phyloP scores from a whole-genome alignment of 2,113 vertebrate genomes.

The Mixornis gularis region DNA sequence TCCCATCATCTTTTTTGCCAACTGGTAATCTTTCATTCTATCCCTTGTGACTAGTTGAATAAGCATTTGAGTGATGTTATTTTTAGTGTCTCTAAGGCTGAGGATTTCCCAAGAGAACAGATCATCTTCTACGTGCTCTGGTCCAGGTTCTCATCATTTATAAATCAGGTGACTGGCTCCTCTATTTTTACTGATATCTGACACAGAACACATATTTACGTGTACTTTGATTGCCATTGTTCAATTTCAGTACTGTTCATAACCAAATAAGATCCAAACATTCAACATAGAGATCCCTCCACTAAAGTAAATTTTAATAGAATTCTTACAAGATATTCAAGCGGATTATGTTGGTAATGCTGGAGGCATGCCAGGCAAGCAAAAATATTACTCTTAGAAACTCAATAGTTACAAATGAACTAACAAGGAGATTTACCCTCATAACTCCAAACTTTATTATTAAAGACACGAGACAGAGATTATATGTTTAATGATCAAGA shows the following conservation, averaged over 20 bases:
- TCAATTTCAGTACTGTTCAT: not conserved
- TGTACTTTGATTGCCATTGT: not conserved
- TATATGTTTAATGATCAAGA: not conserved
- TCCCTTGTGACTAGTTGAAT: not conserved
- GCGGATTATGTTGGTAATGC: not conserved
- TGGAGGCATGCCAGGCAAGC: not conserved
- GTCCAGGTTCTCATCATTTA: not conserved
- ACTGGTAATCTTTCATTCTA: not conserved
- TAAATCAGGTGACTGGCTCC: not conserved
- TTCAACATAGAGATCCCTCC: not conserved
- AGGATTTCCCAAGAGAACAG: slow-evolving; percentile 10
- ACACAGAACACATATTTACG: not conserved
- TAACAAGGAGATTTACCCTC: not conserved
- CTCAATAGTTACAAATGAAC: not conserved
- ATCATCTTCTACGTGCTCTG: not conserved
- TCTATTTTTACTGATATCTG: not conserved
- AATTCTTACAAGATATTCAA: not conserved
- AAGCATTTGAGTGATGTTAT: slow-evolving; percentile 4
- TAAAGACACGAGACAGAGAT: not conserved
- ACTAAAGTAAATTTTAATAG: not conserved
- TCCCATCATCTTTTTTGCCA: not conserved
- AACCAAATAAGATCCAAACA: not conserved
- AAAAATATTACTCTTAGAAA: not conserved
- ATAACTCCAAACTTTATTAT: not conserved
- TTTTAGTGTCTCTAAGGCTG: not conserved